Conservation (phyloP, 2,797 vertebrate species). For the Hafferia zeledoni region DNA sequence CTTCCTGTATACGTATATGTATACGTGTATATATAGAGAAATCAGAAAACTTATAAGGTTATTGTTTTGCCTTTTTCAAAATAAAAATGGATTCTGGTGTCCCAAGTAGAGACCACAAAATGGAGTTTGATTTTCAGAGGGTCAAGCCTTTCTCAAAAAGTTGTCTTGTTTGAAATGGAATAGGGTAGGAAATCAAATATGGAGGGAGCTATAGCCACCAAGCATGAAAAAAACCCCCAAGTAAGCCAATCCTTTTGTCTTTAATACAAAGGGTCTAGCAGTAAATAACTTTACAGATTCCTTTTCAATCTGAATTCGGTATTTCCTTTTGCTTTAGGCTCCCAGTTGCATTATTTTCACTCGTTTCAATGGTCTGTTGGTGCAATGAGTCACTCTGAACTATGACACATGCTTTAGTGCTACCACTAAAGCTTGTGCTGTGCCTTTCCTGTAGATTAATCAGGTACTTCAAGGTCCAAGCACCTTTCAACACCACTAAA, state of each 20-base stretch:
- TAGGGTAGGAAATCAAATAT: not conserved
- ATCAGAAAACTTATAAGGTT: not conserved
- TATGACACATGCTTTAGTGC: not conserved
- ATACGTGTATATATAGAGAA: not conserved
- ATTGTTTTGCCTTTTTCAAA: not conserved
- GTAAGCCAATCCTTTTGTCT: not conserved
- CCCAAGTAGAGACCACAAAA: not conserved
- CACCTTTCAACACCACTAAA: not conserved
- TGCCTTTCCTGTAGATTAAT: conserved; percentile 25
- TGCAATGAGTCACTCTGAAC: conserved; percentile 12
- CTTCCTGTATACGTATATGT: not conserved
- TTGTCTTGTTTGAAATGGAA: not conserved
- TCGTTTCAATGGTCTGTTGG: not conserved
- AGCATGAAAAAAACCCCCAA: not conserved
- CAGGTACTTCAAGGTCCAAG: not conserved
- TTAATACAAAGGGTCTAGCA: not conserved
- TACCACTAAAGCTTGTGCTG: not conserved
- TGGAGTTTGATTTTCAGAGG: not conserved
- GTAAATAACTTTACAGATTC: not conserved
- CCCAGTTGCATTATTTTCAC: not conserved
- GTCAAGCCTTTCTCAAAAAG: not conserved
- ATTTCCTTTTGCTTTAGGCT: conserved; percentile 13
- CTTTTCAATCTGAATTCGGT: not conserved
- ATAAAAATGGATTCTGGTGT: not conserved
- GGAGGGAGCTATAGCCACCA: not conserved